Evolutionary conservation across 2,113 vertebrate species (phyloP), one percentile per base, ranked within the genome.

Genomic region (Sialia sialis): DNA sequence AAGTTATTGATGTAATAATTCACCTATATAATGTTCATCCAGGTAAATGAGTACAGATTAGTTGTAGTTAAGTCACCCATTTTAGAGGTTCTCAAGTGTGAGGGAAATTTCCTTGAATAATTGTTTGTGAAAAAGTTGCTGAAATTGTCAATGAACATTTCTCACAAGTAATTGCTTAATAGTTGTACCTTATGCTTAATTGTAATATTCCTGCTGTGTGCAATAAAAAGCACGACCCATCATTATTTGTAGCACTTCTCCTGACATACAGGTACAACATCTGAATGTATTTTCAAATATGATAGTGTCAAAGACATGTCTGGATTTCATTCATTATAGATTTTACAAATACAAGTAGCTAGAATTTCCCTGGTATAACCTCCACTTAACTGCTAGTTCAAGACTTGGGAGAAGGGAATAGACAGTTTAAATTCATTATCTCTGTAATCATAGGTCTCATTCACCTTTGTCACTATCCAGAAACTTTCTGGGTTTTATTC

Each of bases 1-100:
- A 93, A 76, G 32, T 82, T 43, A 66, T n/a, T 66, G 13, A 8
- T 75, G 22, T 60, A 74, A 69, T 74, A 80, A 86, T 73, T 96
- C 6, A 30, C 43, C 36, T 70, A 32, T 23, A 56, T 63, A 41
- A 17, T 2, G 2, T n/a, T 21, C 32, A 54, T 66, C 10, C 44
- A 69, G 49, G 58, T n/a, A 55, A 80, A 84, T 58, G 9, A 82
- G 5, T 44, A 74, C 23, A 74, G 18, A 62, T 62, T 46, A 68
- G 15, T 69, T 77, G 49, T 34, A 73, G 66, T 93, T 75, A 59
- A 70, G 43, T 44, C 69, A 80, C 6, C 9, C 7, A 48, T 41
- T 84, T 68, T 38, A 63, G 9, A 55, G 26, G 11, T 20, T 54
- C 34, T 38, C 8, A 60, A 51, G 5, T 14, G 6, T 23, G 27